Evolutionary conservation across 37 sponge, comb jelly and placozoan genomes (phyloP).

Genomic region (Diacarnus erythraeanus): DNA sequence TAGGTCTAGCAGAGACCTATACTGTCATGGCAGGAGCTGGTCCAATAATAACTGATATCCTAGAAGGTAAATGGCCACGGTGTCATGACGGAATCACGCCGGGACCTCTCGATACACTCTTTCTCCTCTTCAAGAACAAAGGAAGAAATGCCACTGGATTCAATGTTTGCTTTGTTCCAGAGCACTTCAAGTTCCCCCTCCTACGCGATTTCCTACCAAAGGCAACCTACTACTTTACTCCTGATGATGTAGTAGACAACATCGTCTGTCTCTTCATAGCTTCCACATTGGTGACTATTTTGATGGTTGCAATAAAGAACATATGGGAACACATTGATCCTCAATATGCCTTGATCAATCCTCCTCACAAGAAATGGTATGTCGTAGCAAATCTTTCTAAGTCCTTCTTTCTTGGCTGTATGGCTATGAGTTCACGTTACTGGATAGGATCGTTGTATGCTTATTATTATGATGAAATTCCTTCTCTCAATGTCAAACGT

Average conservation of each 20-base stretch:
- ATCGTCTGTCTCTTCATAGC: slow-evolving; percentile 20
- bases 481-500: slow-evolving; percentile 44
- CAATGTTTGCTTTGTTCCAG: slow-evolving; percentile 44
- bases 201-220: slow-evolving; percentile 36
- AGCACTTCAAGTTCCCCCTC: not conserved
- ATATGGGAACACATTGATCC: slow-evolving; percentile 47
- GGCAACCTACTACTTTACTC: slow-evolving; percentile 21
- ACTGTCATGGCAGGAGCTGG: slow-evolving; percentile 5
- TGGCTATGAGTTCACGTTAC: slow-evolving; percentile 42
- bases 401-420: slow-evolving; percentile 47
- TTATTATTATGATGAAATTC: slow-evolving; percentile 41
- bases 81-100: slow-evolving; percentile 60
- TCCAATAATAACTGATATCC: not conserved
- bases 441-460: slow-evolving; percentile 33
- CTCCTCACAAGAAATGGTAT: slow-evolving; percentile 88
- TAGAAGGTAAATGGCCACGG: slow-evolving; percentile 9
- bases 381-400: slow-evolving; percentile 82
- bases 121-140: slow-evolving; percentile 51
- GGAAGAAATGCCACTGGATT: slow-evolving; percentile 30
- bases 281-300: slow-evolving; percentile 21
- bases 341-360: slow-evolving; percentile 53
- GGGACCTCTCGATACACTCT: slow-evolving; percentile 64
- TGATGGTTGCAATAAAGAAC: slow-evolving; percentile 1
- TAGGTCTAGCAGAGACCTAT: no score
- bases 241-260: slow-evolving; percentile 58